Evolutionary conservation across 1,140 invertebrate species (phyloP), one percentile per base, ranked within the genome.

Genomic region (Aphidius ervi): DNA sequence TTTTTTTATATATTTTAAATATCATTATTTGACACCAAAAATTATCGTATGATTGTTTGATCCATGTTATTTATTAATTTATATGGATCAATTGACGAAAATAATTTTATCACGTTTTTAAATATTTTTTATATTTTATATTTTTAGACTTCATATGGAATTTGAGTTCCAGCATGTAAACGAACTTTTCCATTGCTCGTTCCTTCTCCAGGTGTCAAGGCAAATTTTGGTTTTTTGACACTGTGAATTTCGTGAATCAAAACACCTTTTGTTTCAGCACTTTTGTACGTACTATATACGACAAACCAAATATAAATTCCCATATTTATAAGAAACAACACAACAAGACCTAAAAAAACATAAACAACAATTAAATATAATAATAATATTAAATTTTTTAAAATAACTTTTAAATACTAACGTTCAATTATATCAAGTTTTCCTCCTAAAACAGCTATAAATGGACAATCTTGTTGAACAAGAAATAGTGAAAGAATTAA

Each of bases 271-370:
- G 70, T 69, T 45, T 78, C 76, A 6, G 79, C 63, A 61, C 68
- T 73, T 58, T 75, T 75, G 64, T 83, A 83, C 39, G 77, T 76
- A 50, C 80, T 82, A 58, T 82, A 83, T 0, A 82, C 81, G 2
- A 80, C 76, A 16, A 82, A 72, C 80, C 80, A 82, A 46, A 78
- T 64, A 65, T 80, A 82, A 55, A 81, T 71, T 45, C 71, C 76
- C 23, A 76, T 54, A 9, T 69, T 68, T 52, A 74, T 67, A 20
- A 75, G 53, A n/a, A 71, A 56, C 5, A 76, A 56, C 8, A 74
- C 64, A 46, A 74, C 45, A 5, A 77, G 56, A 49, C 74, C 78
- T 78, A 49, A 9, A 70, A 70, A 23, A 16, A 16, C 16, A 47
- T 16, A 52, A 67, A 50, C 9, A 37, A 40, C 56, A 37, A 47